Base-by-base conservation (phyloP, 1,140 invertebrate genomes). In the Parasteatoda tepidariorum region DNA sequence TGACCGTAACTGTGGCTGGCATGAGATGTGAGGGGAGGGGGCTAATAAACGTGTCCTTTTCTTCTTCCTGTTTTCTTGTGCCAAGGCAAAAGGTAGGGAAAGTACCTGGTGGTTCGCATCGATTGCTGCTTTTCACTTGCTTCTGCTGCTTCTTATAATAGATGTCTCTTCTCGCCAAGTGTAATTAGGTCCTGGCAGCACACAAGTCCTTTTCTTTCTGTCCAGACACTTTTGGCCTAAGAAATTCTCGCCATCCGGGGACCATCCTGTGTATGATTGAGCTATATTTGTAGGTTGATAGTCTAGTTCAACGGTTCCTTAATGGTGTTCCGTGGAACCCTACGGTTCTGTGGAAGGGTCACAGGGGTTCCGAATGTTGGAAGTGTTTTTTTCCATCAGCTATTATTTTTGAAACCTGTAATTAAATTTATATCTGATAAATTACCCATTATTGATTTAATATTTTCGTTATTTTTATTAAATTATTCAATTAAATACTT, bases 121-220 rank as follows among this genome's bases (percentile, higher is more conserved):
- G 75, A 78, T 78, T 78, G 62, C 48, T 67, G 66, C 62, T 67
- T 66, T 78, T 78, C 74, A 75, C 73, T 76, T 74, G 55, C 71
- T 74, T 74, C n/a, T n/a, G n/a, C 55, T 61, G 71, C 57, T 62
- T 64, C 75, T 78, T 55, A 34, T 78, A 78, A 78, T 78, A 78
- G 75, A 78, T 78, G 75, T 67, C 75, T 30, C 64, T 54, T 66
- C 61, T 18, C 64, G 75, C 62, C 41, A 78, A 38, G 41, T 78
- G 48, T 78, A 78, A 78, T 78, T 78, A 78, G 62, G 75, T 67
- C 38, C 48, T 78, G 62, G 38, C 28, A 33, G 26, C 28, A n/a
- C n/a, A 48, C 38, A 67, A 66, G 57, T 28, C 70, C 24, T 41
- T 22, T 34, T n/a, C n/a, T n/a, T n/a, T 15, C 18, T 30, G 75